Base-by-base conservation (phyloP, 2,113 vertebrate genomes). In the Cyphomyrus discorhynchus region DNA sequence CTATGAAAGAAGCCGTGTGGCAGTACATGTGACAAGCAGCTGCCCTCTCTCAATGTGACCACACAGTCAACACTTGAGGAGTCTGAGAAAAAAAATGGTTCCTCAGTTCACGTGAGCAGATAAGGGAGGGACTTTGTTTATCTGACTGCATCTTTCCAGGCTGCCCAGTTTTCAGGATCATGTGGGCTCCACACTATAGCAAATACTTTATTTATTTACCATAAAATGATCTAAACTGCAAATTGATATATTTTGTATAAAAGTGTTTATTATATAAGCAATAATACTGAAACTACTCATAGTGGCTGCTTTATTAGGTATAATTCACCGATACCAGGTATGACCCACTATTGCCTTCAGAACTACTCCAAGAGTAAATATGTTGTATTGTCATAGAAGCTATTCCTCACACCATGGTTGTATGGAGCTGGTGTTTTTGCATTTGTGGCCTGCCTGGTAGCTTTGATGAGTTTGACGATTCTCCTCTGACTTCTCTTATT, bases 1-100 rank as follows among this genome's bases (percentile, higher is more conserved):
- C 56, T 19, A 52, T 21, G 70, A 58, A 47, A 45, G 24, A 86
- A 86, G 74, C 62, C 70, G 82, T 50, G 88, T 89, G 88, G 86
- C 86, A 46, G 0, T 42, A 17, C 90, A 92, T 88, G 92, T 93
- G 92, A 92, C 56, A 17, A 53, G 87, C 84, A 19, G n/a, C 56
- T 17, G 3, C 10, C 39, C 89, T 84, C 52, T 58, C 31, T 19
- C 35, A 27, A 24, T 39, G 52, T 84, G 77, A 62, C 46, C 89
- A 84, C 88, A 8, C 53, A 31, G 77, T 39, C 42, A 50, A 39
- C 46, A 50, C 47, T 82, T 19, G 4, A 58, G 56, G 88, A 80
- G 27, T 62, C 27, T 47, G 42, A 27, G 86, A 86, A 88, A 52
- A 47, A 82, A 88, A 49, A 80, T 47, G 82, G 45, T 47, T 84